Evolutionary conservation across 1,140 invertebrate genomes (phyloP).

Genomic region (Contarinia nasturtii): DNA sequence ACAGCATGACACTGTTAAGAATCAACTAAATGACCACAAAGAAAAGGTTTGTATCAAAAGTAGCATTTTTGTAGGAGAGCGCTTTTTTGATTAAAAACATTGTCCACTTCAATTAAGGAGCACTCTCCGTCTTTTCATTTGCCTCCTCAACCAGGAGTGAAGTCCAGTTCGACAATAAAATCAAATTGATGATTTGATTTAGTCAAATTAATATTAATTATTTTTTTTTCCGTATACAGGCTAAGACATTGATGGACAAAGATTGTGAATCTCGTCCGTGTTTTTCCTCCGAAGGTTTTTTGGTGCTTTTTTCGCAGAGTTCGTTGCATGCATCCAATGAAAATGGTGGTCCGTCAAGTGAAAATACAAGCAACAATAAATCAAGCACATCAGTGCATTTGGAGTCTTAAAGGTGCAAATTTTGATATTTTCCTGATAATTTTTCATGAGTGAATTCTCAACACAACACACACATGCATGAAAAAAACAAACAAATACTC

Average conservation of each 20-base stretch:
- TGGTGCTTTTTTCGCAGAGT: constrained; percentile 16
- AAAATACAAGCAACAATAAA: no score
- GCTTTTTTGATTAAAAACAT: neutral
- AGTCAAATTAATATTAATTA: no score
- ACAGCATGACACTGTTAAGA: constrained; percentile 55
- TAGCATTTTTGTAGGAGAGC: neutral
- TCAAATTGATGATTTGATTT: no score
- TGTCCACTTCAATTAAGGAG: neutral
- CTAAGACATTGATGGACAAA: constrained; percentile 21
- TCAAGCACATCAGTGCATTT: no score
- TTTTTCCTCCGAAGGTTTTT: constrained; percentile 16
- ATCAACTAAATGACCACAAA: constrained; percentile 45
- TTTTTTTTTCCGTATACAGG: constrained; percentile 7
- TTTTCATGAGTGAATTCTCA: no score
- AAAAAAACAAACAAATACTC: no score
- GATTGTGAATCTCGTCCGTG: constrained; percentile 20
- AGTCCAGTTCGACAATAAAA: neutral
- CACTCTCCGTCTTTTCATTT: neutral
- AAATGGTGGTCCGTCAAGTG: no score
- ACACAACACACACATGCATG: no score
- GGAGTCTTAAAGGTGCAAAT: no score
- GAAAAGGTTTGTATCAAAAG: constrained; percentile 33
- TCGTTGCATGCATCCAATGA: no score
- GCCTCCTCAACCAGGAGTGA: neutral
- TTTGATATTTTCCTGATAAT: no score